Percentiles rank a stretch among this genome's conserved stretches.
phyloP scores from a whole-genome alignment of 2,888 invertebrate genomes.

The Nomada fabriciana region DNA sequence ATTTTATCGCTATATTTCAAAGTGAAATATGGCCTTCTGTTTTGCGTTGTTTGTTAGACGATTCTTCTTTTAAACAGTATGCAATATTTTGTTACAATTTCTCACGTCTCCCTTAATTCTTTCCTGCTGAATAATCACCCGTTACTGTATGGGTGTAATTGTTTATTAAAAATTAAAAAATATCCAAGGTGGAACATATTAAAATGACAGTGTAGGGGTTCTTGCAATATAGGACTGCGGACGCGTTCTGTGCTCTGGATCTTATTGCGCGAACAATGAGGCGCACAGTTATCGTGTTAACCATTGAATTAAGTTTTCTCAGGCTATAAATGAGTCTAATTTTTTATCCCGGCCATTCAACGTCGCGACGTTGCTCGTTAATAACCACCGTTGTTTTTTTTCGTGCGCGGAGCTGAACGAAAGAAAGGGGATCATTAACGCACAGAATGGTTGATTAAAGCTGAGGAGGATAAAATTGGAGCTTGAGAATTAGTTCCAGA shows the following conservation, averaged over 20 bases:
- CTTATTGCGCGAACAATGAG: conserved; percentile 20
- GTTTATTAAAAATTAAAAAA: too few species aligned
- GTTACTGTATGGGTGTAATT: too few species aligned
- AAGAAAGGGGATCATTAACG: conserved; percentile 24
- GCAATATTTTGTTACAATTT: too few species aligned
- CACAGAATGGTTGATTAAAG: conserved; percentile 12
- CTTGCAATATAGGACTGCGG: not conserved
- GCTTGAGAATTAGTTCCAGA: conserved; percentile 1
- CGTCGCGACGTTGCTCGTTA: conserved; percentile 35
- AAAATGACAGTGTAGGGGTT: too few species aligned
- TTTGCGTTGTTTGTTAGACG: too few species aligned
- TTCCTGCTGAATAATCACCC: too few species aligned
- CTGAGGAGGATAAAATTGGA: not conserved
- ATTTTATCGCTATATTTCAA: too few species aligned
- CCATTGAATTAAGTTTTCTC: conserved; percentile 41
- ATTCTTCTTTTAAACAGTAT: too few species aligned
- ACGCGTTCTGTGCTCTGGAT: conserved; percentile 25
- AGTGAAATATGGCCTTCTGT: too few species aligned
- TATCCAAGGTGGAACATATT: too few species aligned
- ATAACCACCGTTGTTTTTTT: conserved; percentile 26
- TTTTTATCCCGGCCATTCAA: not conserved
- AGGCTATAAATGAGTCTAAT: conserved; percentile 3
- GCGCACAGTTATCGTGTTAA: conserved; percentile 21
- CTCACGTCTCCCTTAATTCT: too few species aligned
- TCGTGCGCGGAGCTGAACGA: conserved; percentile 1